Evolutionary conservation across 1,140 invertebrate species (phyloP).

Genomic region (Lepeophtheirus salmonis): DNA sequence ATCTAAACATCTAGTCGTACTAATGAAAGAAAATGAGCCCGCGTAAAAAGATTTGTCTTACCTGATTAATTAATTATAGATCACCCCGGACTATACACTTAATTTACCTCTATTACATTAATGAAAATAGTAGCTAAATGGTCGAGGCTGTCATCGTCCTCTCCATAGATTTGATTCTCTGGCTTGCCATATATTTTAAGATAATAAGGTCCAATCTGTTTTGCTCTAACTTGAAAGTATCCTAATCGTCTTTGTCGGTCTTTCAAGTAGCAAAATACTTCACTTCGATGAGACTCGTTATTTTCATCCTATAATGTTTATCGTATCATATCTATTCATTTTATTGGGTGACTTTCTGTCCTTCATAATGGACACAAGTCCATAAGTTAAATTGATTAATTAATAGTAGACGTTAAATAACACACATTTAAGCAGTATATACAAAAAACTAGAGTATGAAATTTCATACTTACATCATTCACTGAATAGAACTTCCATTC

Average conservation of each 20-base stretch:
- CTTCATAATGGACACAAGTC: no score
- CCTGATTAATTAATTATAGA: no score
- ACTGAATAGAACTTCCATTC: background rate
- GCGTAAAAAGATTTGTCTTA: no score
- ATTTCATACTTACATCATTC: background rate
- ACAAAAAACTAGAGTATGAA: no score
- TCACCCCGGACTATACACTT: slow-evolving; percentile 15
- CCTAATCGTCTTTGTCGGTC: slow-evolving; percentile 24
- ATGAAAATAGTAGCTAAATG: slow-evolving; percentile 26
- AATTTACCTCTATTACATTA: slow-evolving; percentile 24
- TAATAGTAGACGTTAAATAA: no score
- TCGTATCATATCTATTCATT: no score
- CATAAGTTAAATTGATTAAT: no score
- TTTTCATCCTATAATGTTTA: slow-evolving; percentile 24
- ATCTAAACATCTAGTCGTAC: no score
- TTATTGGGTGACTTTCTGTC: no score
- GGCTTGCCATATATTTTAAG: slow-evolving; percentile 27
- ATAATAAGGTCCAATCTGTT: slow-evolving; percentile 24
- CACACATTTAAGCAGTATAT: no score
- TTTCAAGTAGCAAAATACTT: slow-evolving; percentile 28
- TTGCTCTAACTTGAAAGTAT: slow-evolving; percentile 26
- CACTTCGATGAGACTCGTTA: slow-evolving; percentile 23
- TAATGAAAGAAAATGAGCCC: no score
- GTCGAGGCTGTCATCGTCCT: slow-evolving; percentile 22
- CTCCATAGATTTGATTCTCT: slow-evolving; percentile 25